Base-by-base conservation (phyloP, 2,797 vertebrate species). In the Schizopygopsis malacanthus region DNA sequence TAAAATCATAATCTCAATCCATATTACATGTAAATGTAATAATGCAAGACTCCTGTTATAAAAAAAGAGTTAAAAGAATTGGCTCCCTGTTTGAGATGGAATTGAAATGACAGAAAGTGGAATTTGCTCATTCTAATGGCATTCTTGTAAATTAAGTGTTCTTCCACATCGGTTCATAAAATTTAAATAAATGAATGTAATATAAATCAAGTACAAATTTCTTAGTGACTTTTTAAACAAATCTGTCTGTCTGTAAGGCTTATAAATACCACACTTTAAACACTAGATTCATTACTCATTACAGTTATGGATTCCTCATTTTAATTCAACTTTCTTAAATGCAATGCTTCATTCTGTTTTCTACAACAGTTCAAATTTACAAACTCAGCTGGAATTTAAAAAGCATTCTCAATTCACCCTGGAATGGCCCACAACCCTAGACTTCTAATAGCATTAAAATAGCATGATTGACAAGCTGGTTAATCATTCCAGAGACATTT, bases 1-100 rank as follows among this genome's bases (percentile, higher is more conserved):
- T 86, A 88, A 86, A 83, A 88, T 94, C 92, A 91, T 88, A 73
- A 73, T 37, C 71, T 70, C 61, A 54, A 39, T 47, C 41, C 25
- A 80, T 43, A 43, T 83, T 63, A 41, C 6, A 45, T 22, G 20
- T 6, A 65, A 65, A 56, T 39, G 25, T 41, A 70, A 54, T 69
- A 50, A 20, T 5, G 16, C 79, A 83, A 75, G 25, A 50, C 25
- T 39, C 4, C 16, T 20, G 25, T 37, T 69, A 39, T 28, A 28
- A 39, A 20, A 59, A 56, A 20, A 33, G 3, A 8, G 1, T 37
- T 16, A 8, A 18, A 67, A 52, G 25, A 52, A 33, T 33, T 52
- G 16, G 47, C 25, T 75, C 47, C 28, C 18, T 76, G 50, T 76
- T 54, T 76, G 4, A 22, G 73, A 76, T 76, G 50, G 9, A 75